Evolutionary conservation across 2,797 vertebrate genomes (phyloP), one percentile per base, ranked within the genome.

Genomic region (Neopelma chrysocephalum): DNA sequence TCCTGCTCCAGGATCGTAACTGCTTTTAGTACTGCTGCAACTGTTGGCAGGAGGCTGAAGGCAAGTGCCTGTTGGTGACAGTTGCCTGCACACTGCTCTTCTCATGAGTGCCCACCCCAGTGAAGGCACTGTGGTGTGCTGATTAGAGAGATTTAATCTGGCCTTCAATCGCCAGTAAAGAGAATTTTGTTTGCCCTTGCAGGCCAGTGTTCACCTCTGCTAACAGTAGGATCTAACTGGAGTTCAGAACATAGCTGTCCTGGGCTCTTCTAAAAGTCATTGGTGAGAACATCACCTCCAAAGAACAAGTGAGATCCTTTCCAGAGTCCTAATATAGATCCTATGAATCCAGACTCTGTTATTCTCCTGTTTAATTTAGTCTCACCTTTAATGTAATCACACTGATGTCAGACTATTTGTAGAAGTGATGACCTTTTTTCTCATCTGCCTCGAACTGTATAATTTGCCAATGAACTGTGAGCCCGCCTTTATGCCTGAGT

Each of bases 381-480:
- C 42, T 90, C 54, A 69, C 34, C 31, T 65, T 53, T 61, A 71
- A 61, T 54, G 50, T 48, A 68, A 68, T 68, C 36, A 29, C 48
- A 31, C 6, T 60, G 80, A 82, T 90, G n/a, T 71, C 62, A 79
- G 58, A 26, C 54, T 60, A 23, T 82, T 91, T 92, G 81, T 90
- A 64, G 60, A 88, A 89, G n/a, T 72, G 76, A 57, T 90, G 61
- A 78, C 77, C 82, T 80, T 97, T 96, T 97, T 64, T 62, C 36
- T 78, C 27, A 68, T 95, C 86, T 87, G 78, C 73, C 45, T 61
- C 38, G 29, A 79, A 92, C 79, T 89, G 71, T 51, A 27, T 90
- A 70, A 94, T 94, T 93, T 94, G 85, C 38, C 48, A 89, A 34
- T 95, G 85, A 79, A 58, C 82, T 80, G 60, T 79, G 19, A 90